Evolutionary conservation across 2,888 invertebrate genomes (phyloP).

Genomic region (Eupithecia inturbata): DNA sequence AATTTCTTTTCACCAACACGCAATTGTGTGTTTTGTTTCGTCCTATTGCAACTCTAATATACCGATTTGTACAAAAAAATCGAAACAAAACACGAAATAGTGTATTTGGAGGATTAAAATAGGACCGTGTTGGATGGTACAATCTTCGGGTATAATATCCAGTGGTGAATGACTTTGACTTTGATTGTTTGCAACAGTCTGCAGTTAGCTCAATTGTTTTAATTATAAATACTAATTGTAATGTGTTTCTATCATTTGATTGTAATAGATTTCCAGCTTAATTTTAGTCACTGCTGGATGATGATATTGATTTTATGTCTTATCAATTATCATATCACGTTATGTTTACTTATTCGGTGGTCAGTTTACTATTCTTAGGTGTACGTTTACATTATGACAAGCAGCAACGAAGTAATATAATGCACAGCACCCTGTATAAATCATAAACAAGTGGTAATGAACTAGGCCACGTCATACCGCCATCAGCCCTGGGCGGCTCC

Average conservation of each 20-base stretch:
- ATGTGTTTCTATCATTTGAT: too few species aligned
- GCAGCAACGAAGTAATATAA: background rate
- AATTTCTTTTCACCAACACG: too few species aligned
- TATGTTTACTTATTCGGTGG: too few species aligned
- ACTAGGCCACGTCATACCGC: conserved; percentile 31
- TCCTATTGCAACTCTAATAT: too few species aligned
- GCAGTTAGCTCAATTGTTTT: too few species aligned
- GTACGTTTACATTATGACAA: background rate
- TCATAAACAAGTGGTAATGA: conserved; percentile 24
- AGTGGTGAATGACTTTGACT: background rate
- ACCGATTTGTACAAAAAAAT: too few species aligned
- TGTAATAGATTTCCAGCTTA: background rate
- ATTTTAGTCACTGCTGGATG: background rate
- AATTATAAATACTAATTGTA: too few species aligned
- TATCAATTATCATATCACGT: too few species aligned
- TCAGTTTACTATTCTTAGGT: background rate
- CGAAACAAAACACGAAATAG: too few species aligned
- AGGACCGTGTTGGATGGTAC: background rate
- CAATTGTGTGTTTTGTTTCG: too few species aligned
- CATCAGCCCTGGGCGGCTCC: conserved; percentile 18
- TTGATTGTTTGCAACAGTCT: too few species aligned
- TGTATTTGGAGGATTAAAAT: too few species aligned
- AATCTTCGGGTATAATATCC: background rate
- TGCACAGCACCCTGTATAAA: conserved; percentile 19
- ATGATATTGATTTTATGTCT: background rate